Percentiles rank a stretch among this genome's conserved stretches.
These are phyloP conservation scores for Drosophila kepulauana DNA, from an alignment of 1,140 invertebrate genomes.

Conservation along the genomic window DNA sequence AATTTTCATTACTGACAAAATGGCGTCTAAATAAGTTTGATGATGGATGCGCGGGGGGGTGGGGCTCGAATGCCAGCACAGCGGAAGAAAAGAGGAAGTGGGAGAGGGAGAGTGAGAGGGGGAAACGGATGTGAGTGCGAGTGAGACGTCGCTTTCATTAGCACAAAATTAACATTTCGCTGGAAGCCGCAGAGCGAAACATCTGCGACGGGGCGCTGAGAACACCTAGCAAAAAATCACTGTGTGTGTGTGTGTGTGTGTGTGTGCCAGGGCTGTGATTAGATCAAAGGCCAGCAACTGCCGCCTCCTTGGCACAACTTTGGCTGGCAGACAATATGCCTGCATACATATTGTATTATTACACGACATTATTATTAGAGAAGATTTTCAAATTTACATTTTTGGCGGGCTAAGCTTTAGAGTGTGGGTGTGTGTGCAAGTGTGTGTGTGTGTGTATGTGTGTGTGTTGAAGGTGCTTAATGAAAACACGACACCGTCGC, in stretches of 20 bases:
- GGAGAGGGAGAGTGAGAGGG: not conserved
- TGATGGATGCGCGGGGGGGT: too few relatives aligned
- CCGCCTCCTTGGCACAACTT: not conserved
- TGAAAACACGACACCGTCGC: slow-evolving; percentile 80
- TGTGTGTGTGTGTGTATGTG: not conserved
- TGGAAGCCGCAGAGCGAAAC: slow-evolving; percentile 54
- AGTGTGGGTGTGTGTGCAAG: too few relatives aligned
- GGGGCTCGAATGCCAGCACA: not conserved
- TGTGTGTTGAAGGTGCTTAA: slow-evolving; percentile 57
- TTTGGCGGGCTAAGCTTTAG: slow-evolving; percentile 9
- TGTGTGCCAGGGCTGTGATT: slow-evolving; percentile 43
- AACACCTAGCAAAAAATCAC: slow-evolving; percentile 23
- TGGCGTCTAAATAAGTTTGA: slow-evolving; percentile 38
- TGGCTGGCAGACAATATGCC: slow-evolving; percentile 37
- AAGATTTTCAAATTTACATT: slow-evolving; percentile 73
- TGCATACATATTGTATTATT: slow-evolving; percentile 57
- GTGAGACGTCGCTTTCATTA: slow-evolving; percentile 46
- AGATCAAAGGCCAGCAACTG: slow-evolving; percentile 54
- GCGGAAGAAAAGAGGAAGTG: not conserved
- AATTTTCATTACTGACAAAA: slow-evolving; percentile 53
- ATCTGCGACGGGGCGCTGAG: not conserved
- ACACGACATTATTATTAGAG: slow-evolving; percentile 68
- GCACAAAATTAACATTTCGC: slow-evolving; percentile 64
- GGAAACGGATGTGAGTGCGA: not conserved
- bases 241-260: slow-evolving; percentile 22